Percentiles rank a stretch among this genome's conserved stretches.
Conservation (phyloP, 1,140 invertebrate genomes). For the Steinernema khuongi region DNA sequence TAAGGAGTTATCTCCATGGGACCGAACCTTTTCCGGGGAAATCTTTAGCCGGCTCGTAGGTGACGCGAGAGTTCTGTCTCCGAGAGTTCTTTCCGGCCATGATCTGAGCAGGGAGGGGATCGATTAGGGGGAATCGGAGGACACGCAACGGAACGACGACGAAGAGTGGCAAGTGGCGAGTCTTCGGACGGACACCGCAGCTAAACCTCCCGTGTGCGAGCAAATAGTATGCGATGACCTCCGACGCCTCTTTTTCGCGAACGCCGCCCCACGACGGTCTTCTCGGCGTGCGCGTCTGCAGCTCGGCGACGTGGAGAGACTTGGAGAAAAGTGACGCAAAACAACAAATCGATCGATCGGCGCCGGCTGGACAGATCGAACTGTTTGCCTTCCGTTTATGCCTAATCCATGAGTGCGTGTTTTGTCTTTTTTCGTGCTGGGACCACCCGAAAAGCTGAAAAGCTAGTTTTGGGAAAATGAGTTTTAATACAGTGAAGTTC, state of each 20-base stretch:
- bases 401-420: too few species aligned
- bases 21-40: conserved; percentile 9
- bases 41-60: conserved; percentile 9
- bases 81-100: background rate
- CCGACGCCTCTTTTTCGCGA: background rate
- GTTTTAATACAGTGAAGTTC: too few species aligned
- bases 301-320: conserved; percentile 12
- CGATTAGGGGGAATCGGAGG: background rate
- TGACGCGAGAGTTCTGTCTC: background rate
- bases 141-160: background rate
- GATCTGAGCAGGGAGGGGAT: background rate
- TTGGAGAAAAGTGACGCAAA: background rate
- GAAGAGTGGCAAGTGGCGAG: background rate
- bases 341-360: conserved; percentile 10
- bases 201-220: background rate
- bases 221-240: conserved; percentile 5
- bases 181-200: conserved; percentile 2
- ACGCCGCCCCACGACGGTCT: background rate
- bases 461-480: too few species aligned
- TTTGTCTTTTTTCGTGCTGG: too few species aligned
- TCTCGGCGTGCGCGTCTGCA: background rate
- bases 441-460: too few species aligned
- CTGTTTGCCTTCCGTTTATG: too few species aligned
- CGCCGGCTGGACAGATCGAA: background rate
- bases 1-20: background rate